Percentiles rank a stretch among this genome's conserved stretches.
Evolutionary conservation across 1,140 invertebrate species (phyloP).

Genomic region (Portunus trituberculatus): DNA sequence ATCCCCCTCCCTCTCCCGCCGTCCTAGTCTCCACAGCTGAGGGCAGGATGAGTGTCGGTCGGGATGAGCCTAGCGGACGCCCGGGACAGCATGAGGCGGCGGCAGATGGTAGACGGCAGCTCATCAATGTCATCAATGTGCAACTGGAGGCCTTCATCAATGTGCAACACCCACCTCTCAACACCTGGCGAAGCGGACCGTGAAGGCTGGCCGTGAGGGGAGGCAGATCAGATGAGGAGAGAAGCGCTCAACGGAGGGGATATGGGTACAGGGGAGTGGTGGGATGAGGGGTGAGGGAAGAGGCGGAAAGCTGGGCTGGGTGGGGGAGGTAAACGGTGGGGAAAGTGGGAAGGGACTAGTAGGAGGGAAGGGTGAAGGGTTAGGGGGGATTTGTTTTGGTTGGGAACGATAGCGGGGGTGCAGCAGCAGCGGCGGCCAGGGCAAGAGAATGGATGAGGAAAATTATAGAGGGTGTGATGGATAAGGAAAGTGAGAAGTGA

Average conservation of each 20-base stretch:
- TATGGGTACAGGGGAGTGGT: background rate
- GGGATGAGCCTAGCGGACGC: background rate
- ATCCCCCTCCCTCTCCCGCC: background rate
- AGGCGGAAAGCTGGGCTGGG: background rate
- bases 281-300: background rate
- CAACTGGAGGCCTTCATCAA: conserved; percentile 62
- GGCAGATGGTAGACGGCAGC: conserved; percentile 49
- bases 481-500: background rate
- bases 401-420: background rate
- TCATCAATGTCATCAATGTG: conserved; percentile 66
- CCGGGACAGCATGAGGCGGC: background rate
- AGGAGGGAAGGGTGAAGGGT: background rate
- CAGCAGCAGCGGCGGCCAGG: background rate
- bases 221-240: background rate
- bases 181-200: conserved; percentile 5
- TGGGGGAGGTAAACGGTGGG: background rate
- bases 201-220: background rate
- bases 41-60: no score
- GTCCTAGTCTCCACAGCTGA: no score
- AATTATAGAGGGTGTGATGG: background rate
- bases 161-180: conserved; percentile 39
- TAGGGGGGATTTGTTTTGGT: conserved; percentile 2
- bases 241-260: background rate
- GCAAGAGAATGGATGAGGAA: background rate
- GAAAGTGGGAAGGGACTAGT: background rate